Evolutionary conservation across 1,140 invertebrate species (phyloP).

Genomic region (Fopius arisanus): DNA sequence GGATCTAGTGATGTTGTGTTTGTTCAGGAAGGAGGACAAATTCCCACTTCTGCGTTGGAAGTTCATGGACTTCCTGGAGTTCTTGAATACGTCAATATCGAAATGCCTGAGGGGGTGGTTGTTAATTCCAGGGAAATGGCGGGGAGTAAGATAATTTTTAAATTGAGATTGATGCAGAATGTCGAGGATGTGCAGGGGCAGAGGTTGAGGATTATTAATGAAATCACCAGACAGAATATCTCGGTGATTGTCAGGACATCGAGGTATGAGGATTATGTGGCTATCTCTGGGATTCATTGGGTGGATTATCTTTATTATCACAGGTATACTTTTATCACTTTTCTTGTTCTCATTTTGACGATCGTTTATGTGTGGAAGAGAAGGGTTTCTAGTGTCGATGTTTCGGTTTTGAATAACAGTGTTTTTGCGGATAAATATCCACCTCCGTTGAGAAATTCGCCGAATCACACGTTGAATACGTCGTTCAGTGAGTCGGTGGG

Average conservation of each 20-base stretch:
- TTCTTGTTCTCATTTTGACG: constrained; percentile 50
- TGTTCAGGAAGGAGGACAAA: constrained; percentile 30
- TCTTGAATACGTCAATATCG: constrained; percentile 53
- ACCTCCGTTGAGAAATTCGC: constrained; percentile 50
- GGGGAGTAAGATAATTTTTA: constrained; percentile 50
- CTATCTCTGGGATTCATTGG: constrained; percentile 55
- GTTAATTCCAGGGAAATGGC: constrained; percentile 44
- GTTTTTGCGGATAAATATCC: constrained; percentile 60
- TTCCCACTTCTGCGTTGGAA: constrained; percentile 47
- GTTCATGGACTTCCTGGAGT: constrained; percentile 56
- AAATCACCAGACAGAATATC: constrained; percentile 60
- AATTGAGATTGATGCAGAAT: constrained; percentile 53
- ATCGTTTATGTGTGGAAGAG: constrained; percentile 59
- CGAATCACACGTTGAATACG: constrained; percentile 27
- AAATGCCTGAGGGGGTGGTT: constrained; percentile 55
- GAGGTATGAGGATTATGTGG: constrained; percentile 51
- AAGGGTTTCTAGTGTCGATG: constrained; percentile 51
- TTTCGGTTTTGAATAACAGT: constrained; percentile 53
- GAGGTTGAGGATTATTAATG: constrained; percentile 54
- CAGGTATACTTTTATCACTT: constrained; percentile 53
- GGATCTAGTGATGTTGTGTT: constrained; percentile 58
- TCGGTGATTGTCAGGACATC: constrained; percentile 56
- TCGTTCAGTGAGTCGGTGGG: constrained; percentile 42
- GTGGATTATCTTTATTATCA: constrained; percentile 56
- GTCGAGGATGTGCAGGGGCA: constrained; percentile 59